These are phyloP conservation scores for Schizopygopsis pylzovi DNA, from an alignment of 2,797 vertebrate species.

Conservation along the genomic window DNA sequence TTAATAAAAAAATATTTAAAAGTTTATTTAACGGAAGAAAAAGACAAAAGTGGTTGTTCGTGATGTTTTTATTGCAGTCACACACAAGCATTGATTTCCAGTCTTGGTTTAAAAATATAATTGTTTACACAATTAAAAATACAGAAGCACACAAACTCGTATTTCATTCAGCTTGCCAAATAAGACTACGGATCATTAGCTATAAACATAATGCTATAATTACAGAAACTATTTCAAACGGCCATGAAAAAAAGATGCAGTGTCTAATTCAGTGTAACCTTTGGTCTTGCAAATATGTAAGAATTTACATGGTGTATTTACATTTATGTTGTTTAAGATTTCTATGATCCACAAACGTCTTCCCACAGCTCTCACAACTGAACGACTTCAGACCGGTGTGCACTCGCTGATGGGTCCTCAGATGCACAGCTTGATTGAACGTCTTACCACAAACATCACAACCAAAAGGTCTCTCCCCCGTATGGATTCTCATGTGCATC, in stretches of 20 bases:
- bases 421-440: slow-evolving; percentile 47
- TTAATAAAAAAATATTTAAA: rapidly evolving
- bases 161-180: neutral
- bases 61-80: slow-evolving; percentile 14
- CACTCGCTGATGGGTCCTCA: slow-evolving; percentile 48
- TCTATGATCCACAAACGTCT: slow-evolving; percentile 37
- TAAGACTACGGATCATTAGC: neutral
- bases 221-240: slow-evolving; percentile 4
- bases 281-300: neutral
- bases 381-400: slow-evolving; percentile 45
- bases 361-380: slow-evolving; percentile 48
- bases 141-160: neutral
- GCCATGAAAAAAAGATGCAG: neutral
- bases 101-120: slow-evolving; percentile 7
- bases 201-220: neutral
- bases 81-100: neutral
- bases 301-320: slow-evolving; percentile 43
- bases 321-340: slow-evolving; percentile 52
- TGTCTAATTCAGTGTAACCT: slow-evolving; percentile 4
- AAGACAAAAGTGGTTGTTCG: neutral
- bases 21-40: neutral
- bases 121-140: neutral
- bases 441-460: slow-evolving; percentile 49
- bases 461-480: slow-evolving; percentile 64
- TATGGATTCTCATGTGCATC: slow-evolving; percentile 72